phyloP scores from a whole-genome alignment of 2,113 vertebrate genomes.

The Lates calcarifer region DNA sequence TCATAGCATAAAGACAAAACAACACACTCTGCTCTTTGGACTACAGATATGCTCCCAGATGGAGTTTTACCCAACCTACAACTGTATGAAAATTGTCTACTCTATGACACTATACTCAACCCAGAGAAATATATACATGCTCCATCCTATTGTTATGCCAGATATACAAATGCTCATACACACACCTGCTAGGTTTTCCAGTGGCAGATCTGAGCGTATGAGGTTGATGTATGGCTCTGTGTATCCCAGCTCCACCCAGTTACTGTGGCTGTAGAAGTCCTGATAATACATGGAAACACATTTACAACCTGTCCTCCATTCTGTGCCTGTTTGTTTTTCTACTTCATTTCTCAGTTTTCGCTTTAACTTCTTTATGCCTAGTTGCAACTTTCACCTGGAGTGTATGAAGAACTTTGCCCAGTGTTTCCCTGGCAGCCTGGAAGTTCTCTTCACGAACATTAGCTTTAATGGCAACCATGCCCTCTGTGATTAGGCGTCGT shows the following conservation, averaged over 20 bases:
- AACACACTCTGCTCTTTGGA: not conserved
- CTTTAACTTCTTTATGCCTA: not conserved
- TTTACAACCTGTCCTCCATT: not conserved
- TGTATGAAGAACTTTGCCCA: slow-evolving; percentile 81
- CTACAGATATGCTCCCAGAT: no score
- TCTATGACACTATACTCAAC: slow-evolving; percentile 3
- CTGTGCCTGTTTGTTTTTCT: not conserved
- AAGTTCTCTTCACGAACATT: slow-evolving; percentile 74
- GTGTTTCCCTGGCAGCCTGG: slow-evolving; percentile 77
- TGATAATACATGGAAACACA: slow-evolving; percentile 39
- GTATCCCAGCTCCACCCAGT: slow-evolving; percentile 84
- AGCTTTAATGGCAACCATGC: slow-evolving; percentile 69
- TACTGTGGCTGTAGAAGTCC: slow-evolving; percentile 87
- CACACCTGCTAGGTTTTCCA: slow-evolving; percentile 83
- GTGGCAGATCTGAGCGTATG: slow-evolving; percentile 69
- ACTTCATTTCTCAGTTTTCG: not conserved
- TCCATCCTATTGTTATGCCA: not conserved
- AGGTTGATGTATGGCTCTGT: slow-evolving; percentile 75
- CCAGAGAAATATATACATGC: not conserved
- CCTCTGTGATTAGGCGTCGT: slow-evolving; percentile 71
- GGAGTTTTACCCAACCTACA: no score
- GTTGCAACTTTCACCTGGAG: slow-evolving; percentile 76
- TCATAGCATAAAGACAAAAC: not conserved
- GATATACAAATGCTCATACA: not conserved
- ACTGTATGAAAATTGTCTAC: no score